Conservation (phyloP, 2,113 vertebrate species). For the Vidua macroura region DNA sequence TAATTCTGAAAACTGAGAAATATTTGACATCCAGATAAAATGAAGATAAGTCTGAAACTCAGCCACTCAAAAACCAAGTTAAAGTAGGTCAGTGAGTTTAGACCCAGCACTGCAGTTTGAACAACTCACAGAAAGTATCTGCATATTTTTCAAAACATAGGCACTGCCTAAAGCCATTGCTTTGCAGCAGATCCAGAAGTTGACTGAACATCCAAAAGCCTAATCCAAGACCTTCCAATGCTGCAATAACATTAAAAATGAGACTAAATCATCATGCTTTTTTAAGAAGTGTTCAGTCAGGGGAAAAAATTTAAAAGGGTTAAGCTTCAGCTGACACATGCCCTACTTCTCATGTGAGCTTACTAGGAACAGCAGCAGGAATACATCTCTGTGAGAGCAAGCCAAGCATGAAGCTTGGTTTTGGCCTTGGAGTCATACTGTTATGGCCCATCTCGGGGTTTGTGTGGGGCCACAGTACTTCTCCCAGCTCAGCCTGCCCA, state of each 20-base stretch:
- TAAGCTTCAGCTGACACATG: constrained; percentile 30
- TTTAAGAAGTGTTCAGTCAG: constrained; percentile 25
- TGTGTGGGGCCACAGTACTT: not conserved
- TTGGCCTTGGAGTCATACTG: not conserved
- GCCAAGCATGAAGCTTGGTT: not conserved
- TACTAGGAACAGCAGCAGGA: not conserved
- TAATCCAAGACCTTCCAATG: constrained; percentile 12
- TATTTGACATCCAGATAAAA: constrained; percentile 31
- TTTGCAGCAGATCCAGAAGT: constrained; percentile 21
- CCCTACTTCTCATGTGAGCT: constrained; percentile 19
- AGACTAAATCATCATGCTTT: constrained; percentile 1
- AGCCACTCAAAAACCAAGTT: constrained; percentile 9
- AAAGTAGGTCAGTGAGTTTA: constrained; percentile 60
- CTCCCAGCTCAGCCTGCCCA: not conserved
- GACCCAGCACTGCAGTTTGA: constrained; percentile 14
- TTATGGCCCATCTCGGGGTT: not conserved
- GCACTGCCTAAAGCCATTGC: constrained; percentile 45
- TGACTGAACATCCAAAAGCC: not conserved
- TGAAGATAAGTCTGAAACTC: constrained; percentile 24
- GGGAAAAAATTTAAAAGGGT: constrained; percentile 22
- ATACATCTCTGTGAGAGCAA: not conserved
- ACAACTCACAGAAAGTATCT: constrained; percentile 23
- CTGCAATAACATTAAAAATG: constrained; percentile 8
- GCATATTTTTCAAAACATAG: constrained; percentile 45
- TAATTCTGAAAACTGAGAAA: constrained; percentile 35